Conservation (phyloP, 2,113 vertebrate genomes). For the Ascaphus truei region DNA sequence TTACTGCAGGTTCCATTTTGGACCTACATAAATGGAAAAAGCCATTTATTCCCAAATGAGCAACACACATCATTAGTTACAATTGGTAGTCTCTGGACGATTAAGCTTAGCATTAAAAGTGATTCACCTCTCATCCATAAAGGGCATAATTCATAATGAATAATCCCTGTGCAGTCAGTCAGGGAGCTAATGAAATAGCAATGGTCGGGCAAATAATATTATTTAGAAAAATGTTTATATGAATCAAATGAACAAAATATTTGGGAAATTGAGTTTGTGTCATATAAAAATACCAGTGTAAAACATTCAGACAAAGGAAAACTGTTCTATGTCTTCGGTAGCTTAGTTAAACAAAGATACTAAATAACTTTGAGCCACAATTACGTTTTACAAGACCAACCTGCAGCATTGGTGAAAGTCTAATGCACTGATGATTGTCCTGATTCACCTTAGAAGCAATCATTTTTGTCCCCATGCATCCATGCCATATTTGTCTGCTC, state of each 20-base stretch:
- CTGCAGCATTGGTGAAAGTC: too few species aligned
- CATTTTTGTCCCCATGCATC: too few species aligned
- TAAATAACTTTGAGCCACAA: too few species aligned
- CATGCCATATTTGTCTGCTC: too few species aligned
- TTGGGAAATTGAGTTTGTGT: too few species aligned
- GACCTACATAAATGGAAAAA: constrained; percentile 52
- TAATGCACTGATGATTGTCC: too few species aligned
- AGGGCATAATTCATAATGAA: constrained; percentile 31
- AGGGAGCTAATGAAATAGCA: constrained; percentile 14
- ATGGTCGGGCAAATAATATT: constrained; percentile 29
- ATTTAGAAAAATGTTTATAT: constrained; percentile 30
- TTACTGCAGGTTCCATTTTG: constrained; percentile 49
- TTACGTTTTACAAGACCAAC: too few species aligned
- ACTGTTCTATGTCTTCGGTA: too few species aligned
- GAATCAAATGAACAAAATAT: constrained; percentile 24
- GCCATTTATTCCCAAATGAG: constrained; percentile 50
- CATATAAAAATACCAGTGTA: too few species aligned
- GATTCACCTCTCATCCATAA: constrained; percentile 30
- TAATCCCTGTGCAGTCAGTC: constrained; percentile 16
- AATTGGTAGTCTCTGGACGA: constrained; percentile 50
- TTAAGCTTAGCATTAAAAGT: constrained; percentile 42
- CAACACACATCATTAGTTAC: constrained; percentile 54
- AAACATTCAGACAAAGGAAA: too few species aligned
- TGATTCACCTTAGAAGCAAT: too few species aligned
- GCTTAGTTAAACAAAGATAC: too few species aligned